Evolutionary conservation across 1,140 invertebrate species (phyloP).

Genomic region (Drosophila asahinai): DNA sequence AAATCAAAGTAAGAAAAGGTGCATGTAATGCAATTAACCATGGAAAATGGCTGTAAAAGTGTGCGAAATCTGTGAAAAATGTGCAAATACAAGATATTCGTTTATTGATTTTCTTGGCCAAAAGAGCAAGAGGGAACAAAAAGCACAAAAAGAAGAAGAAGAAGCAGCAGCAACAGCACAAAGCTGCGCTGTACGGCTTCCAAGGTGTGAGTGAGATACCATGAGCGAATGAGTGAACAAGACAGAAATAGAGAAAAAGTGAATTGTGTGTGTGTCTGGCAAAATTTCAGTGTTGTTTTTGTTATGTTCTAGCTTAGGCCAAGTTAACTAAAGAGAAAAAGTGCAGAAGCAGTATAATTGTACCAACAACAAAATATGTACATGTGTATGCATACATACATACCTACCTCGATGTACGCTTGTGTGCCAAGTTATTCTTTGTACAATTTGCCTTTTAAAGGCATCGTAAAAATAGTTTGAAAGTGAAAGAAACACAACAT

Average conservation of each 20-base stretch:
- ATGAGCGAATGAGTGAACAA: conserved; percentile 16
- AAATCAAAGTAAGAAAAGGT: conserved; percentile 58
- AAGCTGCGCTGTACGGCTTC: conserved; percentile 82
- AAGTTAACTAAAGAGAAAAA: conserved; percentile 67
- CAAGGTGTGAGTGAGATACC: conserved; percentile 31
- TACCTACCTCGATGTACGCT: conserved; percentile 9
- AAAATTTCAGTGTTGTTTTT: conserved; percentile 74
- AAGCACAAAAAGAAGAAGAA: conserved; percentile 58
- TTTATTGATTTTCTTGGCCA: conserved; percentile 77
- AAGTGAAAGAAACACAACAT: conserved; percentile 55
- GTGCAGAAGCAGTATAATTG: conserved; percentile 44
- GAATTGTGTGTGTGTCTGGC: conserved; percentile 49
- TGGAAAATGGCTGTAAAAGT: conserved; percentile 33
- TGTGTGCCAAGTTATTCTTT: conserved; percentile 54
- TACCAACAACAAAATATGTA: conserved; percentile 29
- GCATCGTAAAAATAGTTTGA: conserved; percentile 61
- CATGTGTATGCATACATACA: too few species aligned
- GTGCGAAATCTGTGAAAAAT: conserved; percentile 58
- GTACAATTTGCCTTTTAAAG: conserved; percentile 71
- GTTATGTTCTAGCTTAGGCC: conserved; percentile 77
- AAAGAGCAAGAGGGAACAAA: conserved; percentile 43
- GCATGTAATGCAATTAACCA: conserved; percentile 10
- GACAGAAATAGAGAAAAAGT: conserved; percentile 38
- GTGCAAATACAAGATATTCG: conserved; percentile 65
- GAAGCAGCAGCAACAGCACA: conserved; percentile 72